Conservation (phyloP, 2,797 vertebrate genomes). For the Notolabrus celidotus region DNA sequence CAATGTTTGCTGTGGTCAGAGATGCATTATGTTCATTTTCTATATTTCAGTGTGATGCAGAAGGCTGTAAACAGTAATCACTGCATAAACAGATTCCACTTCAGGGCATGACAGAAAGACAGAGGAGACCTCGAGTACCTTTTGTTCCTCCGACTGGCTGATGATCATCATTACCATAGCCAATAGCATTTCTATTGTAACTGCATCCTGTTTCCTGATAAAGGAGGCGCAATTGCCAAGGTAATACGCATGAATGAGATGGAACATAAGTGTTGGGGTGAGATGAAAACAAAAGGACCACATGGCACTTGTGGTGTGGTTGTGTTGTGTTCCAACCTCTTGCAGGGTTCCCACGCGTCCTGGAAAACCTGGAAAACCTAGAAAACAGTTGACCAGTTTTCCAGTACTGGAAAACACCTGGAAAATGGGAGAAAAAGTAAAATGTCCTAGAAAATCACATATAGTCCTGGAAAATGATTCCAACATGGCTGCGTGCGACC, state of each 20-base stretch:
- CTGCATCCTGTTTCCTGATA: background rate
- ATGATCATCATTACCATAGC: background rate
- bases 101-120: background rate
- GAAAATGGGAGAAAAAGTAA: too few species aligned
- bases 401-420: too few species aligned
- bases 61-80: background rate
- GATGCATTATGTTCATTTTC: background rate
- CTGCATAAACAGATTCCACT: constrained; percentile 20
- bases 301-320: constrained; percentile 1
- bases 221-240: constrained; percentile 36
- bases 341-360: too few species aligned
- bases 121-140: constrained; percentile 9
- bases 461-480: too few species aligned
- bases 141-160: constrained; percentile 9
- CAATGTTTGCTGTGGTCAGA: background rate
- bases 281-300: constrained; percentile 16
- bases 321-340: background rate
- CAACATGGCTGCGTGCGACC: too few species aligned
- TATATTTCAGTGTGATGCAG: background rate
- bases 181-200: background rate
- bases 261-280: constrained; percentile 4
- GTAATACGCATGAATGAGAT: constrained; percentile 18
- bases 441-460: too few species aligned
- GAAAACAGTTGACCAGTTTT: too few species aligned
- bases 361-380: too few species aligned